Evolutionary conservation across 2,113 vertebrate species (phyloP).

Genomic region (Sigmodon hispidus): DNA sequence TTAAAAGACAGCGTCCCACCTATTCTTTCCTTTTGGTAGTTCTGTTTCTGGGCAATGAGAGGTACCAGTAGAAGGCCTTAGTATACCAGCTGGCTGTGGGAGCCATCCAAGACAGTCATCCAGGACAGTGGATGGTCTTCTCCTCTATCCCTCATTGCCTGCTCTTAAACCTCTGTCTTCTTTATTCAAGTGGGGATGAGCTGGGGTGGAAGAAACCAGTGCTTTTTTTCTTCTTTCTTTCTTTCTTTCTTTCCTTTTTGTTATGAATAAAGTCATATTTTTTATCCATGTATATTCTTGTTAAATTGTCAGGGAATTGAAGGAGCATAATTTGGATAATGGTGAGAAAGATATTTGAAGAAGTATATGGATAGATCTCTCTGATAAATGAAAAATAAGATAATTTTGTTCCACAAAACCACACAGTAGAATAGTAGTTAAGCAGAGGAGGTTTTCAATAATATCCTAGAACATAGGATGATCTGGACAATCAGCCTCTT

Average conservation of each 20-base stretch:
- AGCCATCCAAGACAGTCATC: background rate
- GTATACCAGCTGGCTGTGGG: background rate
- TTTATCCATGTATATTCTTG: too few relatives aligned
- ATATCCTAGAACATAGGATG: background rate
- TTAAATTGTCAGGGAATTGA: background rate
- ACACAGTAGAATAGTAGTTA: background rate
- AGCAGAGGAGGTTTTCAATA: background rate
- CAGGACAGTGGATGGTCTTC: background rate
- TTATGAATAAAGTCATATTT: too few relatives aligned
- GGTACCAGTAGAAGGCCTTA: background rate
- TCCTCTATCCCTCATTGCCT: background rate
- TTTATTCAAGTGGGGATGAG: conserved; percentile 52
- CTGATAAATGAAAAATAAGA: background rate
- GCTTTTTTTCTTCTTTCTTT: too few relatives aligned
- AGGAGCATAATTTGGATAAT: too few relatives aligned
- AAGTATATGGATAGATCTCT: background rate
- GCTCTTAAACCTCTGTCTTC: conserved; percentile 39
- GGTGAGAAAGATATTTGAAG: background rate
- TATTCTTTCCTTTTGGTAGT: background rate
- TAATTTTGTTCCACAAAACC: too few relatives aligned
- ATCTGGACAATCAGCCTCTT: background rate
- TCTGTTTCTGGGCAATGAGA: background rate
- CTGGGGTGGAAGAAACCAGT: conserved; percentile 63
- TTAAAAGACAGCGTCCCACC: conserved; percentile 10
- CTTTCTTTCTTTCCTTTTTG: too few relatives aligned